Evolutionary conservation across 2,888 invertebrate genomes (phyloP), one percentile per base, ranked within the genome.

Genomic region (Sisyra nigra): DNA sequence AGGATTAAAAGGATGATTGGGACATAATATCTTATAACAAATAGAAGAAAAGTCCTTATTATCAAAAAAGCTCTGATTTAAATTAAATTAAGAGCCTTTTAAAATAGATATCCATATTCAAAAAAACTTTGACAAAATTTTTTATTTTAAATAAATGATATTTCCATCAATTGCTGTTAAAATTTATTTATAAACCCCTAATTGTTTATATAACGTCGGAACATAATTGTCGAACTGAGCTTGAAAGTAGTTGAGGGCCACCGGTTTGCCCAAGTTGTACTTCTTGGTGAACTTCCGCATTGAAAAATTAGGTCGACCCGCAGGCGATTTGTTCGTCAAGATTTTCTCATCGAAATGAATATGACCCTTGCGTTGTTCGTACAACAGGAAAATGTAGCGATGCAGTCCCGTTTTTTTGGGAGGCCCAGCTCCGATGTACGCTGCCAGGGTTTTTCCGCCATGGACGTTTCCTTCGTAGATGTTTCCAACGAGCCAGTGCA

Each of bases 171-270:
- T n/a, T n/a, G n/a, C n/a, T n/a, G n/a, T n/a, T n/a, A n/a, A n/a
- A n/a, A n/a, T n/a, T n/a, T n/a, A n/a, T n/a, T n/a, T n/a, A n/a
- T 68, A 74, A 40, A 50, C 75, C 9, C 73, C 76, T 46, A 92
- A 65, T 55, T 91, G 84, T 57, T 87, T 80, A 63, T 92, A 87
- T 4, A 92, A 64, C 45, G 72, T 72, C 0, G 91, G 91, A 1
- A 91, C 91, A 55, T 89, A 92, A 52, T 84, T 83, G 56, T 93
- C 92, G 61, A 72, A 91, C 57, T 86, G 74, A 0, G 91, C 89
- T 57, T 82, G 79, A 58, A 78, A 93, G 57, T 89, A 80, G 59
- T 91, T 93, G 11, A 86, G 91, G 42, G 87, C 87, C 13, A 91
- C 66, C 0, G 91, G 89, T 40, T 75, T 64, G 1, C 84, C 87